These are phyloP conservation scores for Alethe castanea DNA, from an alignment of 2,113 vertebrate species.

Conservation along the genomic window DNA sequence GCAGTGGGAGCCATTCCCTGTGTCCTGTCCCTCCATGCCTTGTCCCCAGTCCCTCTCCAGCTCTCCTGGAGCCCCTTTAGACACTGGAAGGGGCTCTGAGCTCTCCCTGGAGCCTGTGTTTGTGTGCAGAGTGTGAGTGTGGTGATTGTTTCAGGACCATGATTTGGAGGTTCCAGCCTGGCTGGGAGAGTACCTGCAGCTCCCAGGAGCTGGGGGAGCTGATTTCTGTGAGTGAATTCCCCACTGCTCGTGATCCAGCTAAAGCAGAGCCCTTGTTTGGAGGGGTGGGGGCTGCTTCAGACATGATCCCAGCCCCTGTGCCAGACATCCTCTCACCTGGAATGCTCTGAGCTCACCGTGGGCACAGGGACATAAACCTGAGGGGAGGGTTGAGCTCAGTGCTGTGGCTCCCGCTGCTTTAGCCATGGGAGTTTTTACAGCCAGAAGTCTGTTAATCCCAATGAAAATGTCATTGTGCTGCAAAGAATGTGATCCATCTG, in stretches of 20 bases:
- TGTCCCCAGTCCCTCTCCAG: not conserved
- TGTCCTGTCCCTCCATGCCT: not conserved
- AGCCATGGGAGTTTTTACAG: not conserved
- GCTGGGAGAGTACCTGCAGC: not conserved
- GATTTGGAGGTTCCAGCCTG: not conserved
- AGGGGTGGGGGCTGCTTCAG: not conserved
- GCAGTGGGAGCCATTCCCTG: not conserved
- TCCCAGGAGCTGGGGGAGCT: not conserved
- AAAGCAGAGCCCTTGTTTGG: not conserved
- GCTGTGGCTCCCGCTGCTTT: not conserved
- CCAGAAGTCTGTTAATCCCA: not conserved
- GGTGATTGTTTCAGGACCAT: not conserved
- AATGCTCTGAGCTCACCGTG: not conserved
- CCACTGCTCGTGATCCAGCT: not conserved
- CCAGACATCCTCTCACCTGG: not conserved
- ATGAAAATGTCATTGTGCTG: accelerated
- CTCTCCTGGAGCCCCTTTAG: not conserved
- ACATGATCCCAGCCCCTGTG: not conserved
- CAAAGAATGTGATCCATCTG: not conserved
- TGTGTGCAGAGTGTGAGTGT: not conserved
- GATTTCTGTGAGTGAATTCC: not conserved
- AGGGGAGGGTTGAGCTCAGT: not conserved
- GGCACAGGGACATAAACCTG: not conserved
- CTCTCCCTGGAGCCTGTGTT: not conserved
- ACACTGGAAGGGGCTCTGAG: accelerated